These are phyloP conservation scores for Brachyopa scutellaris DNA, from an alignment of 2,888 invertebrate species.

Conservation along the genomic window DNA sequence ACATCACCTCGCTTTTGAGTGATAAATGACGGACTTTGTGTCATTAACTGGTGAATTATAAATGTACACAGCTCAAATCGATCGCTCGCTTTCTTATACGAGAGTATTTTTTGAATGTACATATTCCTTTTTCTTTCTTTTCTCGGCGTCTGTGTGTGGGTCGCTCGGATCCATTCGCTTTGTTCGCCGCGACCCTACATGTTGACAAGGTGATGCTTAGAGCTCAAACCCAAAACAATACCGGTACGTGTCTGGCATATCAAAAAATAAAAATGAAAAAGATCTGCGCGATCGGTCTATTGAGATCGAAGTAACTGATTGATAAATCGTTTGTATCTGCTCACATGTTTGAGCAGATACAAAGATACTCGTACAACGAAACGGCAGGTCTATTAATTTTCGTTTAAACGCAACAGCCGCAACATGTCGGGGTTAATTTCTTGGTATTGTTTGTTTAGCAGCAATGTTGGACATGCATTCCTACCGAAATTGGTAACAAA, in stretches of 20 bases:
- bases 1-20: conserved; percentile 61
- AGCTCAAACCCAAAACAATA: conserved; percentile 55
- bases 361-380: conserved; percentile 34
- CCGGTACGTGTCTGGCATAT: conserved; percentile 67
- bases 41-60: conserved; percentile 71
- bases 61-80: conserved; percentile 69
- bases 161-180: conserved; percentile 48
- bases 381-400: conserved; percentile 66
- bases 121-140: background rate
- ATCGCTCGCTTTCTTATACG: conserved; percentile 51
- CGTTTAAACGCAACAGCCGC: conserved; percentile 62
- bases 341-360: conserved; percentile 20
- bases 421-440: conserved; percentile 53
- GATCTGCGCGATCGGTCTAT: conserved; percentile 47
- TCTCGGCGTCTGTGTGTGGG: conserved; percentile 36
- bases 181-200: conserved; percentile 65
- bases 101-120: conserved; percentile 7
- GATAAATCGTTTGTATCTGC: conserved; percentile 61
- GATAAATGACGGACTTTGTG: conserved; percentile 70
- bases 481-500: conserved; percentile 61
- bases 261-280: conserved; percentile 42
- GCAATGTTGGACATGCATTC: conserved; percentile 61
- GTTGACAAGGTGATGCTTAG: conserved; percentile 68
- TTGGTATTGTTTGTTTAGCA: conserved; percentile 63
- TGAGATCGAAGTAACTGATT: conserved; percentile 64